Evolutionary conservation across 2,113 vertebrate species (phyloP).

Genomic region (Phycodurus eques): DNA sequence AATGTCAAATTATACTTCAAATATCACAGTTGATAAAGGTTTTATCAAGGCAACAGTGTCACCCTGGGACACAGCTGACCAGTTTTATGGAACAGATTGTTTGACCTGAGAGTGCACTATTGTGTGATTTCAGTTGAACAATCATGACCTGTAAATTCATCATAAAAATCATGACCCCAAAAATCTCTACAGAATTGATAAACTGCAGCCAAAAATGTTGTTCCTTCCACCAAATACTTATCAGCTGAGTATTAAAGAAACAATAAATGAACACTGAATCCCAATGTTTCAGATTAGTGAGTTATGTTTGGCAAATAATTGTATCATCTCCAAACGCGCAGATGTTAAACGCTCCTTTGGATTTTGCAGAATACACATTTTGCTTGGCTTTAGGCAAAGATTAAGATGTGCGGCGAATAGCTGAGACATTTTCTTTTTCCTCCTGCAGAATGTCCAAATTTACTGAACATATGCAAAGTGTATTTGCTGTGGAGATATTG

Average conservation of each 20-base stretch:
- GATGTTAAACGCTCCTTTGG: not conserved
- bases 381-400: not conserved
- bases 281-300: not conserved
- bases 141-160: not conserved
- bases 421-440: not conserved
- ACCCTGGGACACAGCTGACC: not conserved
- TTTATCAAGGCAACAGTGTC: not conserved
- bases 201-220: not conserved
- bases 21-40: not conserved
- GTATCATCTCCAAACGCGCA: not conserved
- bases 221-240: not conserved
- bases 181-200: not conserved
- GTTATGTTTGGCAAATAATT: not conserved
- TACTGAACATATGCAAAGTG: not conserved
- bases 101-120: not conserved
- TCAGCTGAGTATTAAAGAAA: not conserved
- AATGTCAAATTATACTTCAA: not conserved
- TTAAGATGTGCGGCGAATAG: not conserved
- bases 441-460: not conserved
- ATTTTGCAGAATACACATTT: constrained; percentile 11
- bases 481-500: not conserved
- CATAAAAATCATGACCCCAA: too few relatives aligned
- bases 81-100: not conserved
- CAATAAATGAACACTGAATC: not conserved
- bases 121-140: not conserved